phyloP scores from a whole-genome alignment of 2,888 invertebrate species.

The Noctua janthe region DNA sequence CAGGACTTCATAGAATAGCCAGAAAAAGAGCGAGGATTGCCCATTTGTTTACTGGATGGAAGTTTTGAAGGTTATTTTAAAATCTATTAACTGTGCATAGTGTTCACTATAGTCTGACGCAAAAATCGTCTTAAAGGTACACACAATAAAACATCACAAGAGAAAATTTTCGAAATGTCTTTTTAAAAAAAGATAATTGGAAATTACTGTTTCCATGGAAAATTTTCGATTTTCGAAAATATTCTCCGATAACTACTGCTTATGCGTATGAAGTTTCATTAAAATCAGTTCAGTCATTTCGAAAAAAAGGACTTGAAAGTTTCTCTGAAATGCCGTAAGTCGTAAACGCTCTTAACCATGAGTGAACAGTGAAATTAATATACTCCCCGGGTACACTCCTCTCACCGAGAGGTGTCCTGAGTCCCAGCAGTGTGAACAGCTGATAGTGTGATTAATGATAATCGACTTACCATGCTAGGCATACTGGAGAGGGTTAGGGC shows the following conservation, averaged over 20 bases:
- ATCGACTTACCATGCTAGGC: constrained; percentile 89
- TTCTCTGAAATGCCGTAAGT: no score
- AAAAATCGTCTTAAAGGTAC: not conserved
- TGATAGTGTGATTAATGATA: not conserved
- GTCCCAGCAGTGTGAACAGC: not conserved
- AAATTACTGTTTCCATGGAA: no score
- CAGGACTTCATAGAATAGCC: not conserved
- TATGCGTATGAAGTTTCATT: no score
- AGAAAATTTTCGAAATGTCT: no score
- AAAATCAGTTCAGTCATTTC: no score
- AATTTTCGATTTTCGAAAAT: no score
- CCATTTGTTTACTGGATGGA: not conserved
- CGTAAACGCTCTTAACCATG: no score
- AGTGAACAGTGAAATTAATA: not conserved
- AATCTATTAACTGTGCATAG: not conserved
- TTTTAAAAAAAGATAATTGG: no score
- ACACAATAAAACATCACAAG: no score
- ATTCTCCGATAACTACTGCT: no score
- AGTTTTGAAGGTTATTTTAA: not conserved
- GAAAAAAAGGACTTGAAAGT: no score
- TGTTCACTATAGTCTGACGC: not conserved
- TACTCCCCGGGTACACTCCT: not conserved
- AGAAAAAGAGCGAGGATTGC: not conserved
- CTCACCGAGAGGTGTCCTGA: not conserved
- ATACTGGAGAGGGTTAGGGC: constrained; percentile 90